Conservation (phyloP, 1,140 invertebrate genomes). For the Hesperophylax magnus region DNA sequence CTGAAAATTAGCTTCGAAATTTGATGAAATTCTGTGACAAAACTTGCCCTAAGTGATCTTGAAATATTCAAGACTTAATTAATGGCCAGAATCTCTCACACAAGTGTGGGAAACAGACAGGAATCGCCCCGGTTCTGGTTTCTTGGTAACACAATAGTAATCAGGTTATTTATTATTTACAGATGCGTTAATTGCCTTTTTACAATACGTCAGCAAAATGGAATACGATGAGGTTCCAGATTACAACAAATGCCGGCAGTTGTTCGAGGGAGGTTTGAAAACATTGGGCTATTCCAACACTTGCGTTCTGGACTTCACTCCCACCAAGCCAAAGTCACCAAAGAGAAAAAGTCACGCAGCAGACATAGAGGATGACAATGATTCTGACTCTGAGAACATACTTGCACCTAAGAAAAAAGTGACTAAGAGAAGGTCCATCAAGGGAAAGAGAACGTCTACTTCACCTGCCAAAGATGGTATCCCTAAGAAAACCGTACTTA, state of each 20-base stretch:
- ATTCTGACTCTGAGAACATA: slow-evolving; percentile 19
- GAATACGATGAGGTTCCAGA: slow-evolving; percentile 81
- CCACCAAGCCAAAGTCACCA: slow-evolving; percentile 43
- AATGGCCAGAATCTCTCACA: too few species aligned
- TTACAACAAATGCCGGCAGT: slow-evolving; percentile 78
- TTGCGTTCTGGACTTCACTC: slow-evolving; percentile 52
- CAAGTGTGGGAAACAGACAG: too few species aligned
- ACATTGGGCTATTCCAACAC: slow-evolving; percentile 59
- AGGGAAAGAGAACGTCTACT: slow-evolving; percentile 1
- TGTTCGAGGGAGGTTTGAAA: slow-evolving; percentile 75
- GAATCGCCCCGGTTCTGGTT: too few species aligned
- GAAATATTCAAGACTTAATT: too few species aligned
- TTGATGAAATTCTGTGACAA: too few species aligned
- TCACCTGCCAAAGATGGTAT: not conserved
- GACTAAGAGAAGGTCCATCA: slow-evolving; percentile 13
- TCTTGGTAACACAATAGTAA: too few species aligned
- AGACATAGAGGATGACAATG: slow-evolving; percentile 17
- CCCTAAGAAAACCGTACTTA: slow-evolving; percentile 8
- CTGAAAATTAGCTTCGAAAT: too few species aligned
- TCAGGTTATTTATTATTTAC: slow-evolving; percentile 56
- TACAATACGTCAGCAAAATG: slow-evolving; percentile 80
- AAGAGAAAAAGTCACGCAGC: slow-evolving; percentile 28
- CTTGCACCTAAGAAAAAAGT: slow-evolving; percentile 34
- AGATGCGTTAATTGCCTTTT: slow-evolving; percentile 76
- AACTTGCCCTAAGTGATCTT: too few species aligned